These are phyloP conservation scores for Pagetopsis macropterus DNA, from an alignment of 2,797 vertebrate genomes.

Conservation along the genomic window DNA sequence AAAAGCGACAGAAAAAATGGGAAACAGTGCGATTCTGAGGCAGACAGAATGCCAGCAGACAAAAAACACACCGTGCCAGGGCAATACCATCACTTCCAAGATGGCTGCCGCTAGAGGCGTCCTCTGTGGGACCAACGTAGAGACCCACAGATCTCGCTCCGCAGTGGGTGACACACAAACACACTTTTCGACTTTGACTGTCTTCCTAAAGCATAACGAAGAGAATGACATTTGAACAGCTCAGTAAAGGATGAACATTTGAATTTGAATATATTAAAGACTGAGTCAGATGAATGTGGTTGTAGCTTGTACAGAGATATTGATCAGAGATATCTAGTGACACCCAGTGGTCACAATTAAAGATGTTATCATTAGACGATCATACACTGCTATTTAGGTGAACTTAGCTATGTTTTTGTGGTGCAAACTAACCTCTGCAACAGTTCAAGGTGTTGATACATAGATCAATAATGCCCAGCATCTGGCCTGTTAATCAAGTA, in stretches of 20 bases:
- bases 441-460: background rate
- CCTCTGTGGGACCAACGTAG: conserved; percentile 71
- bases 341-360: conserved; percentile 77
- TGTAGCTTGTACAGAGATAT: conserved; percentile 67
- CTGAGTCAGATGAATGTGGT: conserved; percentile 38
- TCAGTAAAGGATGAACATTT: conserved; percentile 40
- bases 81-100: conserved; percentile 75
- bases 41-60: conserved; percentile 61
- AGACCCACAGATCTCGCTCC: conserved; percentile 44
- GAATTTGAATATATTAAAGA: conserved; percentile 60
- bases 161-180: conserved; percentile 53
- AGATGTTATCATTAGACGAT: conserved; percentile 64
- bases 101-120: conserved; percentile 77
- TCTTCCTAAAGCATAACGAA: conserved; percentile 18
- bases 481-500: background rate
- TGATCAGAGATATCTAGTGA: conserved; percentile 81
- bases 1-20: conserved; percentile 24
- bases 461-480: conserved; percentile 1
- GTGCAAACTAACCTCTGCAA: background rate
- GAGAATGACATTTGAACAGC: conserved; percentile 22
- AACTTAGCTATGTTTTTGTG: conserved; percentile 11
- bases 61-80: conserved; percentile 70
- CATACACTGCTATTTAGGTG: background rate
- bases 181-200: conserved; percentile 38
- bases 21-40: conserved; percentile 43